These are phyloP conservation scores for Melitaea athalia DNA, from an alignment of 2,888 invertebrate species.

Conservation along the genomic window DNA sequence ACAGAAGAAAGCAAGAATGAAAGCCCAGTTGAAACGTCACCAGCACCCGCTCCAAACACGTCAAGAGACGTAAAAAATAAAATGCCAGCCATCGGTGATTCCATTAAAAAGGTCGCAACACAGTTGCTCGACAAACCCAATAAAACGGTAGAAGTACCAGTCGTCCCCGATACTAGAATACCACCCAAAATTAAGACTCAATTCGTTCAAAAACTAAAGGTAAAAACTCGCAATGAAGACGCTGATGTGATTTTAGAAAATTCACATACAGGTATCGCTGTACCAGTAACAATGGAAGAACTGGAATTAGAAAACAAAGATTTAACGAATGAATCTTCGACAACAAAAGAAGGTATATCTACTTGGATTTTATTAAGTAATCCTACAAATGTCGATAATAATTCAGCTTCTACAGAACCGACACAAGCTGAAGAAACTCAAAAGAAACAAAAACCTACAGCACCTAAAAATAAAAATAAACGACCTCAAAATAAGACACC, in stretches of 20 bases:
- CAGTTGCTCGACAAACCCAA: slow-evolving; percentile 79
- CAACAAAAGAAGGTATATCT: slow-evolving; percentile 85
- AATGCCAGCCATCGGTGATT: slow-evolving; percentile 76
- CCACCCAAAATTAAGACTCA: slow-evolving; percentile 84
- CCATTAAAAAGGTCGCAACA: slow-evolving; percentile 81
- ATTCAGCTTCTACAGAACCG: slow-evolving; percentile 64
- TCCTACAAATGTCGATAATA: slow-evolving; percentile 60
- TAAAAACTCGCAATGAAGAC: slow-evolving; percentile 69
- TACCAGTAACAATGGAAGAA: slow-evolving; percentile 85
- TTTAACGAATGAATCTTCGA: slow-evolving; percentile 69
- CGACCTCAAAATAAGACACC: slow-evolving; percentile 62
- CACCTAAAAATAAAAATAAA: slow-evolving; percentile 65
- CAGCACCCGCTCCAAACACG: slow-evolving; percentile 47
- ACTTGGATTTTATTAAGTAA: slow-evolving; percentile 89
- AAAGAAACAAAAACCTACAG: slow-evolving; percentile 63
- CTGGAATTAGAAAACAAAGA: slow-evolving; percentile 81
- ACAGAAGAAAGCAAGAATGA: slow-evolving; percentile 15
- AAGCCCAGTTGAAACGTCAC: slow-evolving; percentile 32
- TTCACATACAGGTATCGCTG: slow-evolving; percentile 85
- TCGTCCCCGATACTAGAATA: slow-evolving; percentile 83
- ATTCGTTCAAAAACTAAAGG: slow-evolving; percentile 66
- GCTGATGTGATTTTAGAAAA: slow-evolving; percentile 67
- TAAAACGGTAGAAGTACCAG: slow-evolving; percentile 59
- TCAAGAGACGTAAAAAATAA: slow-evolving; percentile 70
- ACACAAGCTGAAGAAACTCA: slow-evolving; percentile 61